phyloP scores from a whole-genome alignment of 2,113 vertebrate genomes.

The Carollia perspicillata region DNA sequence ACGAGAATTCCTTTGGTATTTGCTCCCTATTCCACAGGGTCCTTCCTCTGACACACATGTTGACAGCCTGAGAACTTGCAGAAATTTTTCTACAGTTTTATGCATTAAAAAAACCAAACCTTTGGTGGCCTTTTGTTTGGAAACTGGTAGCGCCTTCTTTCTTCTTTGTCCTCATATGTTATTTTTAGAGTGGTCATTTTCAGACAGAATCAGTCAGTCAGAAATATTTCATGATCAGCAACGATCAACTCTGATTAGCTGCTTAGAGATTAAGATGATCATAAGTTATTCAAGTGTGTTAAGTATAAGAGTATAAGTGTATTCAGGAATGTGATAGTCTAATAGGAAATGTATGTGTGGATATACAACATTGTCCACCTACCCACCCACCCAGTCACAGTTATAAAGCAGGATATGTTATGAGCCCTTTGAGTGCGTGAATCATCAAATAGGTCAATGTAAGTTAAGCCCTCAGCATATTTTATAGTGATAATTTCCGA shows the following conservation, averaged over 20 bases:
- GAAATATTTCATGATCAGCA: neutral
- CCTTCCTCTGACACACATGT: conserved; percentile 62
- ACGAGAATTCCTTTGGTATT: conserved; percentile 65
- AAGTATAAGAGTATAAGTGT: neutral
- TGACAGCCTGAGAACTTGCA: conserved; percentile 68
- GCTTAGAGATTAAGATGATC: neutral
- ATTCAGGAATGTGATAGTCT: neutral
- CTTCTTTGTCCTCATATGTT: neutral
- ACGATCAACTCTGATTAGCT: neutral
- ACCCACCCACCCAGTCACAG: neutral
- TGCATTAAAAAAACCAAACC: neutral
- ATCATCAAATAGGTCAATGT: neutral
- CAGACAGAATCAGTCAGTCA: neutral
- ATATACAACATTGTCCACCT: neutral
- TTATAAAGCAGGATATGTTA: neutral
- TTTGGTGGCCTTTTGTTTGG: conserved; percentile 35
- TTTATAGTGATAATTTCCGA: conserved; percentile 30
- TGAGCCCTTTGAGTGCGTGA: neutral
- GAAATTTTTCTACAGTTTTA: conserved; percentile 63
- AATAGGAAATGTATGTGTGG: neutral
- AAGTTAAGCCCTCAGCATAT: neutral
- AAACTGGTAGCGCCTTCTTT: neutral
- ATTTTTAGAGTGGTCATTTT: conserved; percentile 34
- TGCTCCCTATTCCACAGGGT: conserved; percentile 51
- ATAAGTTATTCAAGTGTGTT: neutral